Evolutionary conservation across 2,888 invertebrate species (phyloP).

Genomic region (Papilio elwesi): DNA sequence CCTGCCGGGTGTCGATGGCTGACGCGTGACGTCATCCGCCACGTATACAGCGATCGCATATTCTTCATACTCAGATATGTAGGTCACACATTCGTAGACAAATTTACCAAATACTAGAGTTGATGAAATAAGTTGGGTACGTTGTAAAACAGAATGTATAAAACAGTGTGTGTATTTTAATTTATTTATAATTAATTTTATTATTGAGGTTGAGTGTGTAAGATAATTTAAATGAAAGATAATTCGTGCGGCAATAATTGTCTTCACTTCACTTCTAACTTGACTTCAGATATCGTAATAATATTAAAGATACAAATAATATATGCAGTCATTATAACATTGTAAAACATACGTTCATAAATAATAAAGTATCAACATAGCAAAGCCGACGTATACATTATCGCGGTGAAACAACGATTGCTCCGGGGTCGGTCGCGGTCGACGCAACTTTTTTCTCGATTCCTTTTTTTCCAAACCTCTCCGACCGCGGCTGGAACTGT

Average conservation of each 20-base stretch:
- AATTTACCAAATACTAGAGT: too few relatives aligned
- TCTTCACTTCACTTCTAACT: too few relatives aligned
- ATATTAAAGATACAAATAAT: too few relatives aligned
- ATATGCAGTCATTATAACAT: too few relatives aligned
- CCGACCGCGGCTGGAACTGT: conserved; percentile 78
- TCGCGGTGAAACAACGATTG: conserved; percentile 70
- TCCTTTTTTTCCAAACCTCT: conserved; percentile 63
- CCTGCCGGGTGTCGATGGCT: conserved; percentile 54
- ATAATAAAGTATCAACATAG: conserved; percentile 37
- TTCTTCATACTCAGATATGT: conserved; percentile 43
- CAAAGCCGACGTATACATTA: conserved; percentile 50
- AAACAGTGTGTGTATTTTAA: too few relatives aligned
- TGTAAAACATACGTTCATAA: background rate
- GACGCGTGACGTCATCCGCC: conserved; percentile 47
- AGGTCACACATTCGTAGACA: background rate
- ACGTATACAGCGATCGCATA: conserved; percentile 7
- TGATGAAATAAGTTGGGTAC: too few relatives aligned
- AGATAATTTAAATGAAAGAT: too few relatives aligned
- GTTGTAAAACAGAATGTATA: too few relatives aligned
- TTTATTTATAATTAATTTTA: too few relatives aligned
- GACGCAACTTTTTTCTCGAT: conserved; percentile 64
- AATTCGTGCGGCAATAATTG: too few relatives aligned
- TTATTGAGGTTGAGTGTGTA: too few relatives aligned
- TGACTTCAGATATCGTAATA: too few relatives aligned
- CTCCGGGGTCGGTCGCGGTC: conserved; percentile 60